Percentiles rank a stretch among this genome's conserved stretches.
These are phyloP conservation scores for Hirtodrosophila confusa DNA, from an alignment of 2,888 invertebrate species.

Conservation along the genomic window DNA sequence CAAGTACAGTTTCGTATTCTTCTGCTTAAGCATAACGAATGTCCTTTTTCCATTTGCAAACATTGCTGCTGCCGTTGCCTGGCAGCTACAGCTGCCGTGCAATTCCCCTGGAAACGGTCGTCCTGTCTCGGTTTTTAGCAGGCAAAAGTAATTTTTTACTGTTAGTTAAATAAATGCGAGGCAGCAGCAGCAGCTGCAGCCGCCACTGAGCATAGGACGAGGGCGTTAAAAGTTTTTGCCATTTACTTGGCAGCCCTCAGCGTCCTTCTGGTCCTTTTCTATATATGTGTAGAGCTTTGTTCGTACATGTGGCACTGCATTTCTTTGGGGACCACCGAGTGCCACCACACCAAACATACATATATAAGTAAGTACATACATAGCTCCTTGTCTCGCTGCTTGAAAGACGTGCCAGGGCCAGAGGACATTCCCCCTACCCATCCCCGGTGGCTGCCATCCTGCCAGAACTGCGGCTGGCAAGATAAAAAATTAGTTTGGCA, in stretches of 20 bases:
- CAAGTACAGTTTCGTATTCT: constrained; percentile 81
- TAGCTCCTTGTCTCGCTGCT: constrained; percentile 66
- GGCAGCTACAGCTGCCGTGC: constrained; percentile 35
- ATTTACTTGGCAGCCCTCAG: constrained; percentile 57
- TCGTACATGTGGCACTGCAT: constrained; percentile 27
- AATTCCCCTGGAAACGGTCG: constrained; percentile 61
- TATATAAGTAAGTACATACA: constrained; percentile 15
- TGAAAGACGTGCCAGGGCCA: constrained; percentile 65
- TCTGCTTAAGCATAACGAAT: constrained; percentile 82
- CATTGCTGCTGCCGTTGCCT: constrained; percentile 27
- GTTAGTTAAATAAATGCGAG: constrained; percentile 79
- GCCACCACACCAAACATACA: constrained; percentile 34
- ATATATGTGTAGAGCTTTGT: constrained; percentile 16
- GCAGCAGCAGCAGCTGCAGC: constrained; percentile 51
- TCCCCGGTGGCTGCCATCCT: constrained; percentile 10
- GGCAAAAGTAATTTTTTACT: constrained; percentile 76
- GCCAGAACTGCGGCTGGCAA: constrained; percentile 57
- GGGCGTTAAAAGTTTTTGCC: constrained; percentile 74
- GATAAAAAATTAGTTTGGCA: constrained; percentile 79
- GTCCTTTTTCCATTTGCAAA: constrained; percentile 68
- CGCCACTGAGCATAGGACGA: constrained; percentile 47
- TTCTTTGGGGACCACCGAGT: constrained; percentile 74
- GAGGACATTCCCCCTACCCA: constrained; percentile 11
- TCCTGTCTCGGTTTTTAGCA: constrained; percentile 45
- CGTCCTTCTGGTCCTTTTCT: constrained; percentile 41